Evolutionary conservation across 1,140 invertebrate species (phyloP), one percentile per base, ranked within the genome.

Genomic region (Anastrepha ludens): DNA sequence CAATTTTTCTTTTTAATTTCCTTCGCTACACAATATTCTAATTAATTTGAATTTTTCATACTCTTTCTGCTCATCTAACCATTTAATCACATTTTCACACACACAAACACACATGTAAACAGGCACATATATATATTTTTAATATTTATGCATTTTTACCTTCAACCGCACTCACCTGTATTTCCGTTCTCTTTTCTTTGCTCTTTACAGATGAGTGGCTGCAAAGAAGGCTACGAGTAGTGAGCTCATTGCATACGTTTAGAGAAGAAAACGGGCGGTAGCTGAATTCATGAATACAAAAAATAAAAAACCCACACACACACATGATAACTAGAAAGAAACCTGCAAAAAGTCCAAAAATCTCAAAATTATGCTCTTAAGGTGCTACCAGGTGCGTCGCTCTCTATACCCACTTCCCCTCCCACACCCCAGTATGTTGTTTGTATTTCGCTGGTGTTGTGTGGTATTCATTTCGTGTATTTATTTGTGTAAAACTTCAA

Each of bases 201-300:
- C 62, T 86, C 65, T 86, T 89, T 88, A 64, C 67, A 89, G 89
- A 88, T 89, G 88, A 88, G 88, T 81, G 87, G 87, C 78, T 88
- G 87, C 81, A 89, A 89, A 87, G 89, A 89, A 87, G 89, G 87
- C 20, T 89, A 60, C 7, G 85, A 86, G 85, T 86, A 86, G 88
- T 90, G 91, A 93, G 92, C 93, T 91, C 92, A 91, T 93, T 92
- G 74, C 74, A 6, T 81, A 9, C 50, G 50, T 11, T 55, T 55
- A 55, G 50, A 55, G 11, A 55, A 55, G 2, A 55, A 7, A 55
- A 55, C 50, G 9, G 11, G 6, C 50, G 11, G 50, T 3, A 55
- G 50, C 50, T 8, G 11, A 55, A 11, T 55, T 55, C 11, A 29
- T 29, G 11, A 55, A 55, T 55, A 11, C 6, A 55, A 55, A 55